Conservation (phyloP, 2,888 invertebrate genomes). For the Ethmia dodecea region DNA sequence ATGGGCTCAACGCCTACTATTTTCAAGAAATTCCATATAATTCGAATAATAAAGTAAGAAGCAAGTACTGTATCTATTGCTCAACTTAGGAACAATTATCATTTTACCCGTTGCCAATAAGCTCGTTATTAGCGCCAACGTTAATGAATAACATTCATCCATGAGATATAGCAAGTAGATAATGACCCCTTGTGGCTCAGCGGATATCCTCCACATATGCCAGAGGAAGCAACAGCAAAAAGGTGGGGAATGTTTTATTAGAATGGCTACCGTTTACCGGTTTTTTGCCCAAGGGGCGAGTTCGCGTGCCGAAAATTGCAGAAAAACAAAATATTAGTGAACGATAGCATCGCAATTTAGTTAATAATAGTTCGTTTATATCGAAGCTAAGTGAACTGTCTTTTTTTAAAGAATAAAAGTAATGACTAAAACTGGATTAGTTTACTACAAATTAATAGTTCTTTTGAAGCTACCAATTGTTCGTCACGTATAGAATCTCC, state of each 20-base stretch:
- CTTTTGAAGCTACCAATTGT: no score
- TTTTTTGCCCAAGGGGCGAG: conserved; percentile 31
- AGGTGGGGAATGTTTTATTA: conserved; percentile 27
- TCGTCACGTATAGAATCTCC: no score
- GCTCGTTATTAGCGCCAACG: no score
- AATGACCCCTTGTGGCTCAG: conserved; percentile 56
- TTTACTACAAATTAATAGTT: conserved; percentile 1
- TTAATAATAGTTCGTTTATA: conserved; percentile 32
- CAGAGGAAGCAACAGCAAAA: conserved; percentile 54
- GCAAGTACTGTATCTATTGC: no score
- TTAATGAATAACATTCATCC: no score
- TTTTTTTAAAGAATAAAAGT: not conserved
- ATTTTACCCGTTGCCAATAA: no score
- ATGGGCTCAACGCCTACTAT: no score
- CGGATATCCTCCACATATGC: conserved; percentile 71
- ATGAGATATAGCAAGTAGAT: no score
- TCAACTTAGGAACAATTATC: no score
- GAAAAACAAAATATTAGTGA: conserved; percentile 36
- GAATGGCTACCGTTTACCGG: conserved; percentile 54
- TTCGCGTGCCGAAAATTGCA: conserved; percentile 69
- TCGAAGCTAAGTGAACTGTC: not conserved
- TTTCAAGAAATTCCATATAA: no score
- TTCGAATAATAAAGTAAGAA: no score
- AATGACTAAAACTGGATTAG: no score
- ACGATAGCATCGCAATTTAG: conserved; percentile 37